Percentiles rank a stretch among this genome's conserved stretches.
These are phyloP conservation scores for Urophycis tenuis DNA, from an alignment of 2,797 vertebrate genomes.

Conservation along the genomic window DNA sequence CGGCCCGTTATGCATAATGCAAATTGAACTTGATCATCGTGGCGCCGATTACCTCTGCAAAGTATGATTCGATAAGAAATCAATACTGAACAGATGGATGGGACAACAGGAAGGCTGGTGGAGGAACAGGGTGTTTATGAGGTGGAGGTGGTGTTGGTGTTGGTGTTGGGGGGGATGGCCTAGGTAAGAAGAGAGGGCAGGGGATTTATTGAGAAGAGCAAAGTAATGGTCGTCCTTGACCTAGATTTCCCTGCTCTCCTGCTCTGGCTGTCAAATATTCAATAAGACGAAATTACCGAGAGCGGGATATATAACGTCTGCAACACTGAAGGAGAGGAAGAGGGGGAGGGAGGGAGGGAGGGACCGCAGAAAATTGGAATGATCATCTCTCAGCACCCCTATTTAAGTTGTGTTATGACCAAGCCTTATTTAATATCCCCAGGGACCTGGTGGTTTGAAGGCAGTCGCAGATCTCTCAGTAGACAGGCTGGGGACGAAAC, in stretches of 20 bases:
- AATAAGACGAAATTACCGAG: constrained; percentile 50
- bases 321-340: constrained; percentile 13
- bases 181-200: constrained; percentile 25
- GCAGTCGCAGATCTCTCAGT: neutral
- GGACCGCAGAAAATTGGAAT: constrained; percentile 10
- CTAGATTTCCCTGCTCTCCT: constrained; percentile 55
- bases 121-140: constrained; percentile 30
- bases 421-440: constrained; percentile 20
- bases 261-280: constrained; percentile 50
- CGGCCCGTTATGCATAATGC: constrained; percentile 53
- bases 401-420: constrained; percentile 23
- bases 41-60: constrained; percentile 48
- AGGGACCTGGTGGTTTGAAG: constrained; percentile 6
- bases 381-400: constrained; percentile 12
- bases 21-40: constrained; percentile 54
- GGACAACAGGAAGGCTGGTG: constrained; percentile 31
- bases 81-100: constrained; percentile 36
- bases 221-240: constrained; percentile 56
- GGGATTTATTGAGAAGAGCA: constrained; percentile 35
- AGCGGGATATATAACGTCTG: constrained; percentile 39
- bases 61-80: constrained; percentile 45
- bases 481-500: neutral
- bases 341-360: neutral
- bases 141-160: constrained; percentile 15
- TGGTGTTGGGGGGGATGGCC: neutral